Evolutionary conservation across 2,888 invertebrate genomes (phyloP), one percentile per base, ranked within the genome.

Genomic region (Notodonta dromedarius): DNA sequence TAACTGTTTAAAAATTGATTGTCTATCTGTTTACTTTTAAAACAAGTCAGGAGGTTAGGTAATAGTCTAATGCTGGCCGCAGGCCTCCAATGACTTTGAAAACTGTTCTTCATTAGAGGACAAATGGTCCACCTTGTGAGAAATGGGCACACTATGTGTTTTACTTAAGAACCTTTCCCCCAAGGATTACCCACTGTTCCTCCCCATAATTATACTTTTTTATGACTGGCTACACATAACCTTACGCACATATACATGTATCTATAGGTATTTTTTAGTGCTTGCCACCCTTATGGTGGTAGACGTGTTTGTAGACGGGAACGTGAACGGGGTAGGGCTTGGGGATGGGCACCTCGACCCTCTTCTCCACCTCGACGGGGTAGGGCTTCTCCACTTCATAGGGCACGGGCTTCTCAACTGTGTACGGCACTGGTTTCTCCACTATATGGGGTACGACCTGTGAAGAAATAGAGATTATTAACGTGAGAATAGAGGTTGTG

Each of bases 271-370:
- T 6, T 71, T 57, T 77, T 90, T 93, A 94, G 86, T 94, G 94
- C 78, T 94, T 92, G 84, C 92, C 90, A 71, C 94, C 93, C 72
- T 93, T 91, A 81, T 95, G 94, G 86, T 96, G 96, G 90, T 96
- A 95, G 74, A 96, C 94, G 86, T 96, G 96, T 83, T 96, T 96
- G 91, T 96, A 96, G 16, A 96, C 95, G 52, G 96, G 96, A 12
- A 95, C 95, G 73, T 96, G 96, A 73, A 96, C 96, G 61, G 96
- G 96, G 88, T 96, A 96, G 7, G 96, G 96, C 80, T 96, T 96
- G 76, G 95, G 95, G 73, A 95, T 94, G 13, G 95, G 95, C 54
- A 96, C 95, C 82, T 95, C 96, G 56, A 96, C 95, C 81, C 95
- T 96, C 90, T 96, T 96, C 70, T 96, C 95, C 40, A 96, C 96